phyloP scores from a whole-genome alignment of 2,113 vertebrate genomes.

The Sinocyclocheilus anshuiensis region DNA sequence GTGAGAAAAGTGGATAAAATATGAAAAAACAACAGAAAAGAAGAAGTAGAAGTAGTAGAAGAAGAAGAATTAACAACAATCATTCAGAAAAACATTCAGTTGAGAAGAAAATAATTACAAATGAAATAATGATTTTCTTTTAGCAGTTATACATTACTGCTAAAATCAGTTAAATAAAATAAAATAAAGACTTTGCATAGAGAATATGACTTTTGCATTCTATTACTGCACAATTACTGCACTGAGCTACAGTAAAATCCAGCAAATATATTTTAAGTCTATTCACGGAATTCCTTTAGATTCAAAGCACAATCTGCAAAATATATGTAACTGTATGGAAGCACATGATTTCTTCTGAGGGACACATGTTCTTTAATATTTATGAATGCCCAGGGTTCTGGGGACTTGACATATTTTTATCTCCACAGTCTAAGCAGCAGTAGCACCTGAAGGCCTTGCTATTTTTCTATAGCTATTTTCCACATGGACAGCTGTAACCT shows the following conservation, averaged over 20 bases:
- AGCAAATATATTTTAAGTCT: not conserved
- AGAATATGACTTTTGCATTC: not conserved
- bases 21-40: no score
- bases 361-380: constrained; percentile 42
- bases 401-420: constrained; percentile 19
- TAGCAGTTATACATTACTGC: not conserved
- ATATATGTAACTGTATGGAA: constrained; percentile 14
- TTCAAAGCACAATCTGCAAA: not conserved
- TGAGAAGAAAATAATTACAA: no score
- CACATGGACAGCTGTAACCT: constrained; percentile 29
- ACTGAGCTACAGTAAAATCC: not conserved
- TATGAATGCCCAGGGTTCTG: constrained; percentile 33
- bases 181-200: not conserved
- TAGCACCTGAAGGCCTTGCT: constrained; percentile 18
- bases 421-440: constrained; percentile 9
- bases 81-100: no score
- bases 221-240: not conserved
- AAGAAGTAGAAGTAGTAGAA: no score
- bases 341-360: constrained; percentile 7
- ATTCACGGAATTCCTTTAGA: not conserved
- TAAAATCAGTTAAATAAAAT: not conserved
- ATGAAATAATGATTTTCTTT: no score
- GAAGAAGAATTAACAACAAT: no score
- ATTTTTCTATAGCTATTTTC: constrained; percentile 35
- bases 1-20: no score